Evolutionary conservation across 53 echinoderm and acorn worm genomes (phyloP), one percentile per base, ranked within the genome.

Genomic region (Echinometra lucunter): DNA sequence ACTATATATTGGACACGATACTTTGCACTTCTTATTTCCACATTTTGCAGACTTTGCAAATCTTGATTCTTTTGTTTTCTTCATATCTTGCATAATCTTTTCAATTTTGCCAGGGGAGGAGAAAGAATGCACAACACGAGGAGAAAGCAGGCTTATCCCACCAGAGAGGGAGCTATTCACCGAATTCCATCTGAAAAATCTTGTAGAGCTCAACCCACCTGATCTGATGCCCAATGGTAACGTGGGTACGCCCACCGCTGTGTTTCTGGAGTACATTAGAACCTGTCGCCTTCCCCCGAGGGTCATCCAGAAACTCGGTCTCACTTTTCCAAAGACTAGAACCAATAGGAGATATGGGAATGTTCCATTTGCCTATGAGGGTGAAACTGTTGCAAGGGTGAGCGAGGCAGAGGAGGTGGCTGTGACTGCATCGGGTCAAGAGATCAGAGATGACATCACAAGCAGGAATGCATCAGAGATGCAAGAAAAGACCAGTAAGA

Each of bases 161-260:
- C 45, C 94, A 66, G 92, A 95, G 12, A 67, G 95, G 74, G 91
- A 91, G 70, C 34, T 74, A 44, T 96, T 97, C 75, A 91, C 96
- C 0, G 53, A 95, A 53, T 92, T 87, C 23, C 94, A 95, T 17
- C 92, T 98, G 16, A 17, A 58, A 38, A 91, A 94, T 37, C 87
- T 98, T 18, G 95, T 95, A 28, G 98, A 98, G 82, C 96, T 98
- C 19, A 95, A 95, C 88, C 98, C 98, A 47, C 98, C 98, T 23
- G 97, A 96, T 57, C 95, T 97, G n/a, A 98, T 98, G 98, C 98
- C 98, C 23, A 95, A 90, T 58, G 98, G 98, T 0, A 98, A 98
- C 95, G 98, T 98, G 44, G 98, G 98, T 55, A 98, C 98, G 12
- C 95, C 97, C 13, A 98, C 98, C 57, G 92, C 96, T 2, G 94